Conservation (phyloP, 1,140 invertebrate genomes). For the Caenorhabditis latens region DNA sequence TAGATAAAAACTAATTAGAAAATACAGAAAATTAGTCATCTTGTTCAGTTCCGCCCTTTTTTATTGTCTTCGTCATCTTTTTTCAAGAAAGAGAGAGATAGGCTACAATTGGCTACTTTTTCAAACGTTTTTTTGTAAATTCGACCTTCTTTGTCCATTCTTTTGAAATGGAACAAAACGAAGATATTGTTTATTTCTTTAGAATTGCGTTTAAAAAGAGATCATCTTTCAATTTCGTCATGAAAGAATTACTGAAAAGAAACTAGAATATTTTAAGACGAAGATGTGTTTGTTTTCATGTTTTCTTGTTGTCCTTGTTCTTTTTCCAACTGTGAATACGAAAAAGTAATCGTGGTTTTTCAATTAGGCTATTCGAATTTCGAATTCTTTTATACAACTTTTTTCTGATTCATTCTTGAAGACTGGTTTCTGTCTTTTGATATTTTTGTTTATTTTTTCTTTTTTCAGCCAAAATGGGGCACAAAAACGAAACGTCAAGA, state of each 20-base stretch:
- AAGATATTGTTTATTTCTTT: not conserved
- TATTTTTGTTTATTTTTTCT: not conserved
- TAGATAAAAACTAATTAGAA: not conserved
- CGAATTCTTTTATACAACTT: not conserved
- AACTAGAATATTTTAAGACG: slow-evolving; percentile 25
- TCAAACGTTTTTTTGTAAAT: not conserved
- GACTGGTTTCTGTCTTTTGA: not conserved
- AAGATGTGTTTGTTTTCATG: slow-evolving; percentile 24
- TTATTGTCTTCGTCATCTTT: not conserved
- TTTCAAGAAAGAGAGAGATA: not conserved
- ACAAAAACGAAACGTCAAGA: slow-evolving; percentile 35
- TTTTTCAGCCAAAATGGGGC: slow-evolving; percentile 22
- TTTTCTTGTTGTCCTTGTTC: not conserved
- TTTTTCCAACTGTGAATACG: not conserved
- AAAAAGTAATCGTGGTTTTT: not conserved
- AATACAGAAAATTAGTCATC: not conserved
- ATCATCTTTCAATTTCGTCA: not conserved
- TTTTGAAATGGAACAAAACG: not conserved
- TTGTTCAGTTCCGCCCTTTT: not conserved
- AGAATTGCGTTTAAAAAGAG: not conserved
- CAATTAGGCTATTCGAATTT: not conserved
- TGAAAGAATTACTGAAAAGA: not conserved
- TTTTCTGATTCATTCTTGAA: not conserved
- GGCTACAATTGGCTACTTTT: slow-evolving; percentile 12
- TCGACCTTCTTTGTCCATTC: not conserved